Conservation (phyloP, 1,140 invertebrate genomes). For the Dreissena rostriformis region DNA sequence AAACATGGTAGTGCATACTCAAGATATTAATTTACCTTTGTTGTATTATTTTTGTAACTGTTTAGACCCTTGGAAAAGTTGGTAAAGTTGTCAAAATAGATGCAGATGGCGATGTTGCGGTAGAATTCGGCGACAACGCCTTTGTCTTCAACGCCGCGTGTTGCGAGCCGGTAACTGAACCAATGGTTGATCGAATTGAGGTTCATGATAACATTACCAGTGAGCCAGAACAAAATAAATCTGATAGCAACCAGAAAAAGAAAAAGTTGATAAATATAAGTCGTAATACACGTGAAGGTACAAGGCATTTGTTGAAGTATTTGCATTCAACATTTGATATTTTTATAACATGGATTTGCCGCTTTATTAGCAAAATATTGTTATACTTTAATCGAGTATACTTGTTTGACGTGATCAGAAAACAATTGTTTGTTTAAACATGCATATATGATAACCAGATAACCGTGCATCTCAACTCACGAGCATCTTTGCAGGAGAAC, state of each 20-base stretch:
- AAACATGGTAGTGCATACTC: not conserved
- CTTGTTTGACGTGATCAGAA: no score
- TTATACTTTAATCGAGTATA: not conserved
- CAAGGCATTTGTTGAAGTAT: not conserved
- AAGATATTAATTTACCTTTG: not conserved
- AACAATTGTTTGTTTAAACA: no score
- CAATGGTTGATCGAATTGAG: not conserved
- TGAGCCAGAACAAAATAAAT: not conserved
- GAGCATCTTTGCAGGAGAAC: not conserved
- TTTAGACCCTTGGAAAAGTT: conserved; percentile 59
- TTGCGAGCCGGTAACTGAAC: conserved; percentile 30
- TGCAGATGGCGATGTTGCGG: conserved; percentile 66
- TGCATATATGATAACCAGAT: no score
- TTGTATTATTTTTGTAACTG: not conserved
- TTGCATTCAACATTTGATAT: not conserved
- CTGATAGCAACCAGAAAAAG: not conserved
- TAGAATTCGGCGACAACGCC: conserved; percentile 56
- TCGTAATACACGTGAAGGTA: not conserved
- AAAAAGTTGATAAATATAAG: not conserved
- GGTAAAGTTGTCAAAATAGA: conserved; percentile 66
- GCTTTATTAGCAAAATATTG: not conserved
- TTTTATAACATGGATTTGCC: not conserved
- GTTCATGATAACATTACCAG: not conserved
- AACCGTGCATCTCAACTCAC: no score
- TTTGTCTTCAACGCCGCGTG: conserved; percentile 68